phyloP scores from a whole-genome alignment of 2,888 invertebrate genomes.

The Phalera bucephala region DNA sequence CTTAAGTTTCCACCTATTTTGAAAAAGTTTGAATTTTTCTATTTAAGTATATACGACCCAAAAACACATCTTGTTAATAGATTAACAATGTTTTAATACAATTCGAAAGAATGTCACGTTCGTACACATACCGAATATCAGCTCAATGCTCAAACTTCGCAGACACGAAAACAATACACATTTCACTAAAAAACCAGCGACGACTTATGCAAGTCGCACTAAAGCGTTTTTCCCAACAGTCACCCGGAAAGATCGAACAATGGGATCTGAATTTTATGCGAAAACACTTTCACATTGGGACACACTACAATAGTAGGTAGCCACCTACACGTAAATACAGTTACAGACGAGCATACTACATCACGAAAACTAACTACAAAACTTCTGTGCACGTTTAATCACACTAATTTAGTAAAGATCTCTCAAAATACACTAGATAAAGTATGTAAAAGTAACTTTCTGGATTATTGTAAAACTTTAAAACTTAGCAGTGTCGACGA shows the following conservation, averaged over 20 bases:
- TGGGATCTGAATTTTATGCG: constrained; percentile 79
- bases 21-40: too few relatives aligned
- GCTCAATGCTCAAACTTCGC: constrained; percentile 17
- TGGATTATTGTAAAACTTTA: constrained; percentile 49
- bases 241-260: constrained; percentile 75
- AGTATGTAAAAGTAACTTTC: constrained; percentile 44
- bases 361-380: constrained; percentile 35
- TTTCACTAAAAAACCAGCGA: constrained; percentile 38
- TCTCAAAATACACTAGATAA: constrained; percentile 32
- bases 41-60: too few relatives aligned
- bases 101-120: constrained; percentile 10
- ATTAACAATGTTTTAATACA: too few relatives aligned
- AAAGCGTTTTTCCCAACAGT: constrained; percentile 61
- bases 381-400: too few relatives aligned
- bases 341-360: constrained; percentile 56
- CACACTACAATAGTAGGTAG: constrained; percentile 60
- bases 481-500: constrained; percentile 65
- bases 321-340: constrained; percentile 80
- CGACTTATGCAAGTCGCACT: constrained; percentile 56
- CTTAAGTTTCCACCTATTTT: too few relatives aligned
- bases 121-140: constrained; percentile 37
- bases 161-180: constrained; percentile 36
- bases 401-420: too few relatives aligned
- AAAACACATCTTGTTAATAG: too few relatives aligned
- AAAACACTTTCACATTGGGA: constrained; percentile 79